Evolutionary conservation across 2,113 vertebrate species (phyloP).

Genomic region (Neogale vison): DNA sequence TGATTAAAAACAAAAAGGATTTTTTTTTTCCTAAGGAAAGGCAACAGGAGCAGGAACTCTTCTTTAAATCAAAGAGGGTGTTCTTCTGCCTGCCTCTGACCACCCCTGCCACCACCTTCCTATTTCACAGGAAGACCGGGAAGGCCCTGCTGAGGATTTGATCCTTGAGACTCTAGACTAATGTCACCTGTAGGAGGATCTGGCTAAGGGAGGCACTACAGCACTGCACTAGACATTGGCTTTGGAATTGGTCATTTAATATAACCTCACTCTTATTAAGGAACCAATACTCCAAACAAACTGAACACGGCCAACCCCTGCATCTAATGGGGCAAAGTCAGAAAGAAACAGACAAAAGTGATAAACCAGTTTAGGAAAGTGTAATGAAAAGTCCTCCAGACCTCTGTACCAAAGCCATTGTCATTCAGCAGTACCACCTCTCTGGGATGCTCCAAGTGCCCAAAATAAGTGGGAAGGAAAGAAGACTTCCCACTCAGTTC

Average conservation of each 20-base stretch:
- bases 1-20: conserved; percentile 45
- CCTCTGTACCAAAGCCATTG: not conserved
- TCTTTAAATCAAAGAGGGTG: not conserved
- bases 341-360: not conserved
- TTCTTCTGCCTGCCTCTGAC: not conserved
- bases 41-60: not conserved
- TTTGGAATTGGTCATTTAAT: conserved; percentile 1
- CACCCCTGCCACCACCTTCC: not conserved
- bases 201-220: not conserved
- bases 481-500: not conserved
- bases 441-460: not conserved
- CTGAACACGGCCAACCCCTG: not conserved
- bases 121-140: not conserved
- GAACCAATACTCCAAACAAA: not conserved
- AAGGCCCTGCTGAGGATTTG: not conserved
- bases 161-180: not conserved
- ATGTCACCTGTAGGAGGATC: not conserved
- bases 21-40: not conserved
- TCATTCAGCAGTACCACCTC: not conserved
- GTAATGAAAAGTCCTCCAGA: not conserved
- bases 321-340: not conserved
- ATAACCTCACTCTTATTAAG: not conserved
- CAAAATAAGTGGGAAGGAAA: conserved; percentile 23
- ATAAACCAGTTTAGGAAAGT: conserved; percentile 7
- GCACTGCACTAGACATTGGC: not conserved